Evolutionary conservation across 2,113 vertebrate species (phyloP).

Genomic region (Lamprotornis superbus): DNA sequence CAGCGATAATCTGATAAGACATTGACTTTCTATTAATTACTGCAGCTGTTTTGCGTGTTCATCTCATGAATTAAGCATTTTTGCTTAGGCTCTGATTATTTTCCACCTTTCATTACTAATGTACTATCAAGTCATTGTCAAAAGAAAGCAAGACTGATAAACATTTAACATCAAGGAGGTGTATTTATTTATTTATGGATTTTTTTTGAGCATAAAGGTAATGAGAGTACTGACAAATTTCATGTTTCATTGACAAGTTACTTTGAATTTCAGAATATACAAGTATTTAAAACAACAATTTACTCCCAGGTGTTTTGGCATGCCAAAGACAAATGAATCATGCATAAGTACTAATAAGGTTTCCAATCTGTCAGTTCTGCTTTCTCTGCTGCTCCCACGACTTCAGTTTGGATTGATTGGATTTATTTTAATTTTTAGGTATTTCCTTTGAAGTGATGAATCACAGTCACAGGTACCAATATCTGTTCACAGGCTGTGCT

Average conservation of each 20-base stretch:
- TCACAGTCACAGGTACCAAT: not conserved
- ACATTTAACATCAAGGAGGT: not conserved
- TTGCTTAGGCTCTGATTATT: slow-evolving; percentile 43
- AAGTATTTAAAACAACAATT: slow-evolving; percentile 58
- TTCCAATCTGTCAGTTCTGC: not conserved
- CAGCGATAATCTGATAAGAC: not conserved
- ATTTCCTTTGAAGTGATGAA: not conserved
- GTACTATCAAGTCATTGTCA: slow-evolving; percentile 34
- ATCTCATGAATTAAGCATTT: slow-evolving; percentile 58
- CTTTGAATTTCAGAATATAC: slow-evolving; percentile 67
- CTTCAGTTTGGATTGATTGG: not conserved
- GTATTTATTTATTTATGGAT: slow-evolving; percentile 3
- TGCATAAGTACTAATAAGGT: not conserved
- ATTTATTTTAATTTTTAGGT: not conserved
- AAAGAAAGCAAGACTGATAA: not conserved
- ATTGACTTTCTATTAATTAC: slow-evolving; percentile 57
- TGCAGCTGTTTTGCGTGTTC: slow-evolving; percentile 14
- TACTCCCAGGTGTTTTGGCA: slow-evolving; percentile 25
- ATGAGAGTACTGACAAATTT: slow-evolving; percentile 34
- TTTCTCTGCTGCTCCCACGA: not conserved
- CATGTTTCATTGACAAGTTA: slow-evolving; percentile 61
- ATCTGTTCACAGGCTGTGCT: not conserved
- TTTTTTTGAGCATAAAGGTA: not conserved
- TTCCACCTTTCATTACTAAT: slow-evolving; percentile 4
- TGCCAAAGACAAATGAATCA: not conserved